Conservation (phyloP, 2,113 vertebrate species). For the Falcunculus frontatus region DNA sequence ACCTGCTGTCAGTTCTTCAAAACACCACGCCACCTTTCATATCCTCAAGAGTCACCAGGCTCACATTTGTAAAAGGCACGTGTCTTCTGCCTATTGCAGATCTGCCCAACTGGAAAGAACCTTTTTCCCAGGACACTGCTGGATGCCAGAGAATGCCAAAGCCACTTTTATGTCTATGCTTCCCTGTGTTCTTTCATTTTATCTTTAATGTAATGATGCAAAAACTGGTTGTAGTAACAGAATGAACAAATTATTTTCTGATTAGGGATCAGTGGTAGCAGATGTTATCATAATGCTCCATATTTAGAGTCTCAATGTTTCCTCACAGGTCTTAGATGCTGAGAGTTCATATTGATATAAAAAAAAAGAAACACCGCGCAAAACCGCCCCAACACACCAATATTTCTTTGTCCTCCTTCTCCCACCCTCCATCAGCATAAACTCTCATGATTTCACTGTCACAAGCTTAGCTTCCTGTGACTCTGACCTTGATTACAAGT, state of each 20-base stretch:
- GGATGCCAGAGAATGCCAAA: background rate
- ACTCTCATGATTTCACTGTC: background rate
- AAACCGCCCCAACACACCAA: fast-evolving
- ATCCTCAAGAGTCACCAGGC: background rate
- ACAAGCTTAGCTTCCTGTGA: background rate
- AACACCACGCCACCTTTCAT: background rate
- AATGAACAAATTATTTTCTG: background rate
- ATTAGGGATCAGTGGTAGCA: background rate
- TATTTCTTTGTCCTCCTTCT: background rate
- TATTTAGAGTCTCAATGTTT: background rate
- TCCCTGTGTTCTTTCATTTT: background rate
- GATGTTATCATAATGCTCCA: background rate
- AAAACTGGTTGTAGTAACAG: background rate
- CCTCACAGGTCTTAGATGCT: background rate
- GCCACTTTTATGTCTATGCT: background rate
- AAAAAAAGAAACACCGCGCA: fast-evolving
- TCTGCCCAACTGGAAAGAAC: background rate
- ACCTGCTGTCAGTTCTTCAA: background rate
- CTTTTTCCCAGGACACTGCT: background rate
- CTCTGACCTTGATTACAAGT: background rate
- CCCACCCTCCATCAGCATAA: background rate
- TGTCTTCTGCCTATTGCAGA: background rate
- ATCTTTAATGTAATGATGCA: background rate
- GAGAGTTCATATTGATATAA: background rate
- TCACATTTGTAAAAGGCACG: background rate